Percentiles rank a stretch among this genome's conserved stretches.
Evolutionary conservation across 1,140 invertebrate genomes (phyloP).

Genomic region (Ephestia elutella): DNA sequence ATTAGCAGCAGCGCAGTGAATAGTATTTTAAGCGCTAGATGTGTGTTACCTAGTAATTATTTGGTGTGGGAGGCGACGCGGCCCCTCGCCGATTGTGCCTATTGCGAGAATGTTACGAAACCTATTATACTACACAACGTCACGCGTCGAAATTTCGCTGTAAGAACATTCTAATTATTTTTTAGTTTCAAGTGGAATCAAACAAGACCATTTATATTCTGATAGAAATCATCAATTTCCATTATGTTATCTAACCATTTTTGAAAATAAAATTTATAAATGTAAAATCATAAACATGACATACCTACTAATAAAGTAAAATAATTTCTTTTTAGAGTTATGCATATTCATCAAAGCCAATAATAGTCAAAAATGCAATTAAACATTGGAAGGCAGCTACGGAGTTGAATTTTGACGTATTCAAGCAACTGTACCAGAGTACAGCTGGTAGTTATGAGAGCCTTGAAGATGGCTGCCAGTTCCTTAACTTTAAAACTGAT

Average conservation of each 20-base stretch:
- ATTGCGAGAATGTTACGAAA: conserved; percentile 79
- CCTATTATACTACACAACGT: conserved; percentile 80
- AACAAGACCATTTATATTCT: background rate
- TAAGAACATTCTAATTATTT: conserved; percentile 28
- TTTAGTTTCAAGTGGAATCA: background rate
- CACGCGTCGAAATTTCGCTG: conserved; percentile 79
- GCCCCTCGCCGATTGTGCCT: conserved; percentile 86
- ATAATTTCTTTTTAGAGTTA: conserved; percentile 61
- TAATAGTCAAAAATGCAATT: conserved; percentile 86
- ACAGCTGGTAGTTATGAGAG: conserved; percentile 80
- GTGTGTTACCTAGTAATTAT: conserved; percentile 87
- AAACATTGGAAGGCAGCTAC: conserved; percentile 84
- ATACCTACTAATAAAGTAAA: background rate
- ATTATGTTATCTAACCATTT: no score
- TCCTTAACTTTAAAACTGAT: conserved; percentile 91
- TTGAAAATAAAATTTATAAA: no score
- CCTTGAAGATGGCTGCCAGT: conserved; percentile 87
- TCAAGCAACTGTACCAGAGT: conserved; percentile 83
- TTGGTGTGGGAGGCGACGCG: conserved; percentile 89
- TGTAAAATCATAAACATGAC: no score
- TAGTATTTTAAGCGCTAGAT: conserved; percentile 76
- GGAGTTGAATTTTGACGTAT: conserved; percentile 83
- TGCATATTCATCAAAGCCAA: conserved; percentile 87
- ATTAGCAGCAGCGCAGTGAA: conserved; percentile 34
- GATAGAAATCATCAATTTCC: background rate